A percentile compares a stretch with the other conserved stretches of the same genome.
phyloP scores from a whole-genome alignment of 1,140 invertebrate genomes.

The Rhopalosiphum padi region DNA sequence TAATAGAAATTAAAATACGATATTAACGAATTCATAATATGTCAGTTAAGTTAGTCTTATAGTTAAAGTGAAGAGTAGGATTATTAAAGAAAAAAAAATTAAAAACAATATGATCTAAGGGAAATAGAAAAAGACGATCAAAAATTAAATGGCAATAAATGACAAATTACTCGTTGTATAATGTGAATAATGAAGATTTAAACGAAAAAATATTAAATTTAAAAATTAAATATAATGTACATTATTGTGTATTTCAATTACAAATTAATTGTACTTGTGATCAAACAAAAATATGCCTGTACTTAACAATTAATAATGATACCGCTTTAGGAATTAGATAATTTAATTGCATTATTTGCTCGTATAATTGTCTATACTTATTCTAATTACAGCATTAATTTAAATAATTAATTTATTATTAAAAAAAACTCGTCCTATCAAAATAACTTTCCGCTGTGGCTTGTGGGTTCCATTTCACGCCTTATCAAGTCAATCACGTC shows the following conservation, averaged over 20 bases:
- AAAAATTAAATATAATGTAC: not conserved
- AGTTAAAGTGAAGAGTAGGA: not conserved
- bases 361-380: not conserved
- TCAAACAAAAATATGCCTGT: not conserved
- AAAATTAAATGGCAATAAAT: not conserved
- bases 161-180: not conserved
- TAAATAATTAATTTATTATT: not conserved
- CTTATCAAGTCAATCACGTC: no score
- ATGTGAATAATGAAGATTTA: not conserved
- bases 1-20: not conserved
- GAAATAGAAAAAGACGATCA: not conserved
- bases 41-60: not conserved
- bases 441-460: no score
- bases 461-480: no score
- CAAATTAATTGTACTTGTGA: not conserved
- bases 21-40: not conserved
- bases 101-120: not conserved
- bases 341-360: not conserved
- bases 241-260: not conserved
- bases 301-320: not conserved
- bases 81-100: not conserved
- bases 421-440: not conserved
- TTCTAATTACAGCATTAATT: not conserved
- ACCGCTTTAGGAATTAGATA: not conserved
- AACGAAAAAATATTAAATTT: not conserved